A percentile compares a stretch with the other conserved stretches of the same genome.
Evolutionary conservation across 2,888 invertebrate genomes (phyloP).

Genomic region (Hyposoter dolosus): DNA sequence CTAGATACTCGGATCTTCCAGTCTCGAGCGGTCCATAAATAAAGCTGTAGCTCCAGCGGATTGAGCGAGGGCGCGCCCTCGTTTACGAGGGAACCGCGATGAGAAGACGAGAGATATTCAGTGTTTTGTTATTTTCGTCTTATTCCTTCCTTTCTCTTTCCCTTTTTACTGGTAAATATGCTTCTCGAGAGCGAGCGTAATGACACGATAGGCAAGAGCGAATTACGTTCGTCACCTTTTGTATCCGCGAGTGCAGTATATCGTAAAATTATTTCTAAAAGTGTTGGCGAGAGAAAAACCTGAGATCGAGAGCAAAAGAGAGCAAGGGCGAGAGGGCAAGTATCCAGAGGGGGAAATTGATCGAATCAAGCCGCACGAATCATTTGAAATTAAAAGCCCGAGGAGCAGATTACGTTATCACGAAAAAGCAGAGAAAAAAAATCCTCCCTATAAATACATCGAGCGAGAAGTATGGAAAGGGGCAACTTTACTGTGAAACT

Average conservation of each 20-base stretch:
- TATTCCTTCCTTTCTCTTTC: conserved; percentile 1
- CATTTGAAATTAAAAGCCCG: conserved; percentile 63
- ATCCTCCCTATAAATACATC: background rate
- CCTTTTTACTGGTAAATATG: background rate
- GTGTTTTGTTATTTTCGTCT: conserved; percentile 21
- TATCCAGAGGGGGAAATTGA: conserved; percentile 27
- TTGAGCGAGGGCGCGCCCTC: conserved; percentile 57
- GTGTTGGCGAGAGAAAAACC: background rate
- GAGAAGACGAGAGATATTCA: conserved; percentile 53
- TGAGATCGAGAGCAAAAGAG: conserved; percentile 15
- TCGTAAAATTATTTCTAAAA: conserved; percentile 37
- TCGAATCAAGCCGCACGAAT: conserved; percentile 63
- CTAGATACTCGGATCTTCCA: conserved; percentile 54
- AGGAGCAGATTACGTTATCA: conserved; percentile 64
- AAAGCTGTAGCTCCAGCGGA: conserved; percentile 48
- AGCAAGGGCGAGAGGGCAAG: conserved; percentile 18
- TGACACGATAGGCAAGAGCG: conserved; percentile 56
- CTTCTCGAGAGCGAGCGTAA: conserved; percentile 48
- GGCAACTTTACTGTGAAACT: conserved; percentile 38
- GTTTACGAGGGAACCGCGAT: conserved; percentile 65
- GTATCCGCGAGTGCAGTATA: conserved; percentile 33
- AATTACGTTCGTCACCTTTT: conserved; percentile 59
- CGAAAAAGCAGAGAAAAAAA: conserved; percentile 48
- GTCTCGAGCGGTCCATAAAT: conserved; percentile 64
- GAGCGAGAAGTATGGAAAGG: background rate